These are phyloP conservation scores for Vireo griseus DNA, from an alignment of 2,797 vertebrate genomes.

Conservation along the genomic window DNA sequence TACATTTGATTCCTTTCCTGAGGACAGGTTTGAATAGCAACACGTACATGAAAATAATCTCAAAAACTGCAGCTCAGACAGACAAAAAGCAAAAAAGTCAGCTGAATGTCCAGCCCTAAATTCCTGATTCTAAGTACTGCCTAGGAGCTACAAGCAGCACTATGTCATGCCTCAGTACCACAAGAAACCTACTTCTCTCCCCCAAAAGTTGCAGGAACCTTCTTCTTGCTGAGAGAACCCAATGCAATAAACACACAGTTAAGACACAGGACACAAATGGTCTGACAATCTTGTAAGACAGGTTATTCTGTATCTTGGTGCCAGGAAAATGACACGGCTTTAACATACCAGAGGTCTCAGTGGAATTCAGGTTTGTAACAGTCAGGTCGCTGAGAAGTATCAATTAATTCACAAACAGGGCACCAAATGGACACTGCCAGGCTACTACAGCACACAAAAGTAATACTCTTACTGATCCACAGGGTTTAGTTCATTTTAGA, in stretches of 20 bases:
- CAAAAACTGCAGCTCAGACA: background rate
- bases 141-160: background rate
- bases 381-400: background rate
- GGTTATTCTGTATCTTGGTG: conserved; percentile 31
- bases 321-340: conserved; percentile 21
- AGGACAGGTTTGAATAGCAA: background rate
- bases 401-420: background rate
- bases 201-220: background rate
- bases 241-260: background rate
- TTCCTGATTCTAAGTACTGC: background rate
- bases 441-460: conserved; percentile 12
- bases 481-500: background rate
- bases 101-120: background rate
- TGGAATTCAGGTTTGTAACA: background rate
- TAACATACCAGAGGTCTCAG: background rate
- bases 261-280: background rate
- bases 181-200: background rate
- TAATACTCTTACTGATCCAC: background rate
- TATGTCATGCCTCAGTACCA: background rate
- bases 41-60: background rate
- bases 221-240: background rate
- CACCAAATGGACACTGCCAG: background rate
- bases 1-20: background rate
- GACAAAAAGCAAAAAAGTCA: background rate
- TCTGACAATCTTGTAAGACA: background rate